Base-by-base conservation (phyloP, 1,140 invertebrate genomes). In the Myzus persicae region DNA sequence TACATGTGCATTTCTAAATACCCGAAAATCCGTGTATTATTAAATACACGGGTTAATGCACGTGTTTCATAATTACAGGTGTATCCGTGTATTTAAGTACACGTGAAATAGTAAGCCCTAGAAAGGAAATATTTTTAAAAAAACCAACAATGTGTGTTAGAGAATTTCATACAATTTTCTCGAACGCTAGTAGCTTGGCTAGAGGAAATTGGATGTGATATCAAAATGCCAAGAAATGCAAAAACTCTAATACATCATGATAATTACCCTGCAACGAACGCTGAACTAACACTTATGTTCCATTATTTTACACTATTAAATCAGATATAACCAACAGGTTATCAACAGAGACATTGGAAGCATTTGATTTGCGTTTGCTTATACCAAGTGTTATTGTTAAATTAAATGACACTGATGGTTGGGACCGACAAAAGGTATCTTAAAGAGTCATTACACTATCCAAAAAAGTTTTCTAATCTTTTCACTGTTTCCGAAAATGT, bases 311-410 rank as follows among this genome's bases (percentile, higher is more conserved):
- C 36, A 22, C 18, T 38, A 82, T 82, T 22, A 82, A 82, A 82
- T 82, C 81, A 24, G 81, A 82, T 82, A 82, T 82, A 82, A 38
- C 36, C 81, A 82, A 82, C 20, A 81, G 76, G 76, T 81, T 81
- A 81, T 81, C 14, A 81, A 81, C 76, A 40, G 20, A 82, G 1
- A 38, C 81, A 82, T 82, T 82, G 36, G 81, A 40, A 82, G 81
- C 36, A 82, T 82, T 82, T 82, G 81, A 40, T 82, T 40, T 82
- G 81, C 20, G 81, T 82, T 82, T 82, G 20, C 38, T 82, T 40
- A 40, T 82, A 24, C 81, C 36, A 40, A 82, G 20, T 82, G 40
- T 82, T 40, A 82, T 82, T 81, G 76, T 81, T 36, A 38, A 81
- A 81, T n/a, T 81, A 81, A 81, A 38, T 81, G 76, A 81, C 18